A percentile compares a stretch with the other conserved stretches of the same genome.
These are phyloP conservation scores for Drosophila ogumai DNA, from an alignment of 1,140 invertebrate species.

Conservation along the genomic window DNA sequence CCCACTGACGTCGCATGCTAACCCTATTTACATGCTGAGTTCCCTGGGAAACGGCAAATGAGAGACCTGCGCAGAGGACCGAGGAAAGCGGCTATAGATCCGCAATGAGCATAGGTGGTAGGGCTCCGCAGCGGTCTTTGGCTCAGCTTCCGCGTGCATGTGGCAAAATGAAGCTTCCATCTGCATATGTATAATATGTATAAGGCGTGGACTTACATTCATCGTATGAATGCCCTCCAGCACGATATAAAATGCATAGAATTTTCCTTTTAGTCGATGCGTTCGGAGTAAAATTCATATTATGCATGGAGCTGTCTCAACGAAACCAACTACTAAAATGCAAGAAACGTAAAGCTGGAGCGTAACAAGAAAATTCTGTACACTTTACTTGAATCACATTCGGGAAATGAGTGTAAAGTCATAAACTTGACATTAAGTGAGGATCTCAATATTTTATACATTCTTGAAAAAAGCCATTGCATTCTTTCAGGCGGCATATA, in stretches of 20 bases:
- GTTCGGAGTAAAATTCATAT: slow-evolving; percentile 74
- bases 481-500: not conserved
- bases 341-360: slow-evolving; percentile 4
- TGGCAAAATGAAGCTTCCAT: slow-evolving; percentile 40
- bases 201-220: slow-evolving; percentile 36
- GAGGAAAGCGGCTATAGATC: slow-evolving; percentile 12
- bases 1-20: slow-evolving; percentile 25
- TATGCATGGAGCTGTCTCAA: slow-evolving; percentile 63
- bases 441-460: not conserved
- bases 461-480: not conserved
- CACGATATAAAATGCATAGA: slow-evolving; percentile 78
- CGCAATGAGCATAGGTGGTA: slow-evolving; percentile 38
- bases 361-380: slow-evolving; percentile 7
- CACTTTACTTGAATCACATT: not conserved
- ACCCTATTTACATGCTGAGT: slow-evolving; percentile 64
- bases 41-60: slow-evolving; percentile 36
- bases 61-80: slow-evolving; percentile 22
- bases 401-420: not conserved
- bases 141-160: slow-evolving; percentile 18
- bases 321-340: slow-evolving; percentile 23
- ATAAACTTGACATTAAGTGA: not conserved
- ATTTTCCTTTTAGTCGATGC: slow-evolving; percentile 75
- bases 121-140: not conserved
- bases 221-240: slow-evolving; percentile 50
- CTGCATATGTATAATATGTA: slow-evolving; percentile 42